A percentile compares a stretch with the other conserved stretches of the same genome.
Evolutionary conservation across 2,113 vertebrate species (phyloP).

Genomic region (Hemibagrus wyckioides): DNA sequence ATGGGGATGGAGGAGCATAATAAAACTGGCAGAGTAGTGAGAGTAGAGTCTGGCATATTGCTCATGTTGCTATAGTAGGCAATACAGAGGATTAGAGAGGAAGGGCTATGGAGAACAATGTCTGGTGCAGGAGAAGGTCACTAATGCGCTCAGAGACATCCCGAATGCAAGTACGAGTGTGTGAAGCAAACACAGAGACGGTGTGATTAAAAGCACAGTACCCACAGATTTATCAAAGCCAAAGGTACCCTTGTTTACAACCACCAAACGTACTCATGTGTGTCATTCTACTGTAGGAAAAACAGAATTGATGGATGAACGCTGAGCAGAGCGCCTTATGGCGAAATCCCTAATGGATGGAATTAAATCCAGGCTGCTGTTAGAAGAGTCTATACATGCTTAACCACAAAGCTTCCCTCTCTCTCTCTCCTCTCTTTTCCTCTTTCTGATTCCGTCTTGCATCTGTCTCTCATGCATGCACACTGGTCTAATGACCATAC

Average conservation of each 20-base stretch:
- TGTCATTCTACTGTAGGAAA: constrained; percentile 12
- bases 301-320: constrained; percentile 25
- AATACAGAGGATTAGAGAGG: constrained; percentile 26
- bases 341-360: constrained; percentile 28
- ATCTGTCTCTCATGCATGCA: background rate
- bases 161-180: background rate
- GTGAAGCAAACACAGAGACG: constrained; percentile 30
- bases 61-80: constrained; percentile 3
- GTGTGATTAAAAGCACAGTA: constrained; percentile 20
- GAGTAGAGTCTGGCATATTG: constrained; percentile 11
- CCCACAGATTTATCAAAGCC: constrained; percentile 24
- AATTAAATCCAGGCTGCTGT: constrained; percentile 39
- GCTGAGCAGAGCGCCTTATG: constrained; percentile 31
- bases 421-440: background rate
- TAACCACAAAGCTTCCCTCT: background rate
- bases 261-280: constrained; percentile 27
- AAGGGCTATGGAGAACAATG: constrained; percentile 6
- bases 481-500: background rate
- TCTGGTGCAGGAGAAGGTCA: constrained; percentile 30
- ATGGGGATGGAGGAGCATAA: constrained; percentile 28
- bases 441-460: background rate
- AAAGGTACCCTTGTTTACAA: constrained; percentile 34
- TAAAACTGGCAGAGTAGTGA: constrained; percentile 32
- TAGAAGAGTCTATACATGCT: constrained; percentile 3
- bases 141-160: constrained; percentile 24